phyloP scores from a whole-genome alignment of 2,797 vertebrate genomes.

The Hippoglossus hippoglossus region DNA sequence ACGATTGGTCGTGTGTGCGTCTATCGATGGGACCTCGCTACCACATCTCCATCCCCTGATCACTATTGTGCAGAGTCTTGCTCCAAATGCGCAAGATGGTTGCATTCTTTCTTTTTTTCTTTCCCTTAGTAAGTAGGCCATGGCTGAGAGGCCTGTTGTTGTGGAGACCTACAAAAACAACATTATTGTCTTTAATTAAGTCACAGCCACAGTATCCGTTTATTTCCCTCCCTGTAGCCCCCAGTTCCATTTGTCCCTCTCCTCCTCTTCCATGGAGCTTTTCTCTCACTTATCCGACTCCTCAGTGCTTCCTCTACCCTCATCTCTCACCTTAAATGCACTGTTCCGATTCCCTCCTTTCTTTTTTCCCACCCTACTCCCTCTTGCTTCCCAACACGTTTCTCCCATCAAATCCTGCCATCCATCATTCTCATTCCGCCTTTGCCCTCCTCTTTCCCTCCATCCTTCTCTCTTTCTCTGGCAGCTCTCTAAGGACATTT shows the following conservation, averaged over 20 bases:
- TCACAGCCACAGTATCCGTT: slow-evolving; percentile 39
- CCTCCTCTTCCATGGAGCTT: neutral
- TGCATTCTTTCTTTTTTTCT: neutral
- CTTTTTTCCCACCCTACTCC: neutral
- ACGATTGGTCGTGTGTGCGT: too few relatives aligned
- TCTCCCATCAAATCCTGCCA: slow-evolving; percentile 21
- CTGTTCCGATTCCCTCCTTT: neutral
- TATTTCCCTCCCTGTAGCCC: slow-evolving; percentile 23
- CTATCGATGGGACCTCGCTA: too few relatives aligned
- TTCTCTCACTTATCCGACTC: slow-evolving; percentile 18
- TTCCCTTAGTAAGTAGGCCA: slow-evolving; percentile 43
- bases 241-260: neutral
- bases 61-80: too few relatives aligned
- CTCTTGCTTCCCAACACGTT: slow-evolving; percentile 35
- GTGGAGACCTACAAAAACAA: slow-evolving; percentile 61
- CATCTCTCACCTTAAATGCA: slow-evolving; percentile 19
- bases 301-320: slow-evolving; percentile 20
- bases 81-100: too few relatives aligned
- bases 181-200: slow-evolving; percentile 77
- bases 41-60: too few relatives aligned
- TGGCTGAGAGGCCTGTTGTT: slow-evolving; percentile 53
- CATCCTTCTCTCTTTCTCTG: slow-evolving; percentile 51
- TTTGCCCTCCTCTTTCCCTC: slow-evolving; percentile 36
- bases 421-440: slow-evolving; percentile 36
- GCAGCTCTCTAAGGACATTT: slow-evolving; percentile 74